Percentiles rank a stretch among this genome's conserved stretches.
phyloP scores from a whole-genome alignment of 53 echinoderm and acorn worm species.

The Hippasteria phrygiana region DNA sequence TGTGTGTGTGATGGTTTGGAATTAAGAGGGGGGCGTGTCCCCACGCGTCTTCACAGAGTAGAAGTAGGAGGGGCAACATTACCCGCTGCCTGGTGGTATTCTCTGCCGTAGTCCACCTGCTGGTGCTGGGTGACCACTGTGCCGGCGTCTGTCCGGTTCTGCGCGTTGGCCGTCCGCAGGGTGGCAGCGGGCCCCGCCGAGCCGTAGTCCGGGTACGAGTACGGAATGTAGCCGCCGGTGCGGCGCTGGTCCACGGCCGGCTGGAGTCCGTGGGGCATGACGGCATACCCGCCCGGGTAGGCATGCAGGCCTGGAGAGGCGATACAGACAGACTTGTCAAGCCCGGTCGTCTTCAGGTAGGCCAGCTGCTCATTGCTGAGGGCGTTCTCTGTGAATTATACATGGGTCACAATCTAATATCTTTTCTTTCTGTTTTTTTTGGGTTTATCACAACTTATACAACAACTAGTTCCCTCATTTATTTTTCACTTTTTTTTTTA shows the following conservation, averaged over 20 bases:
- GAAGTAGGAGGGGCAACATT: constrained; percentile 26
- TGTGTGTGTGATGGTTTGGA: constrained; percentile 17
- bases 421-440: no score
- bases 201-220: constrained; percentile 88
- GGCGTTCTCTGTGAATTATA: constrained; percentile 62
- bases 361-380: constrained; percentile 63
- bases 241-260: constrained; percentile 58
- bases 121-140: constrained; percentile 61
- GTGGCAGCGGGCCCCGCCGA: constrained; percentile 82
- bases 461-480: not conserved
- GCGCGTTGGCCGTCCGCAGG: constrained; percentile 66
- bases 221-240: constrained; percentile 40
- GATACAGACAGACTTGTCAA: constrained; percentile 69
- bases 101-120: constrained; percentile 83
- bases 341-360: constrained; percentile 63
- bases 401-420: constrained; percentile 16
- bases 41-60: constrained; percentile 25
- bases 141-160: constrained; percentile 71
- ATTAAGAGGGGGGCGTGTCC: constrained; percentile 14
- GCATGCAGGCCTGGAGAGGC: constrained; percentile 65
- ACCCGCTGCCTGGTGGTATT: constrained; percentile 76
- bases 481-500: not conserved
- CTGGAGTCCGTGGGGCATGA: constrained; percentile 58
- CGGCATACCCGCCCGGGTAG: constrained; percentile 51
- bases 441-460: not conserved